Evolutionary conservation across 2,888 invertebrate species (phyloP), one percentile per base, ranked within the genome.

Genomic region (Osmoderma eremita): DNA sequence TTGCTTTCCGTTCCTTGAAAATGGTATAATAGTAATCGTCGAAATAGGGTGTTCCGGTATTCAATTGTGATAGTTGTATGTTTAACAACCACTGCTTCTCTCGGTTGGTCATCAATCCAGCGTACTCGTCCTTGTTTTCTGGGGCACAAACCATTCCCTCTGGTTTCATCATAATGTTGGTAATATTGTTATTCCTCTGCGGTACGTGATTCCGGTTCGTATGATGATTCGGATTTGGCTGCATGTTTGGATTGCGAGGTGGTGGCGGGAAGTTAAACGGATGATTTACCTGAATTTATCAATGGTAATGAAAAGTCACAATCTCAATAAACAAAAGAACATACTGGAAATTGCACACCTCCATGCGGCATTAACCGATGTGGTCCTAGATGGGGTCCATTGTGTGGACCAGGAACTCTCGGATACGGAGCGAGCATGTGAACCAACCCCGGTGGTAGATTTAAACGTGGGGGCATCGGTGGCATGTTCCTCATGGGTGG

Each of bases 71-170:
- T 80, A 97, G 85, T 81, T 98, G 98, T 73, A 99, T 98, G 79
- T 95, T 96, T 71, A 97, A 90, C 10, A 99, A 85, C 96, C 98
- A 98, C 74, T 97, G 96, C 76, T 97, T 97, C 80, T 99, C 98
- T 24, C 94, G 87, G 71, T 88, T 88, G 12, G 93, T 93, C 98
- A 99, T 98, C 10, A 98, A 85, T 0, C 97, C 97, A 0, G 92
- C 91, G 79, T 94, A 97, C 72, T 93, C 93, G 76, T 95, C 94
- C 69, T 83, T 75, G 10, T 30, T 81, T 81, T 10, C 78, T 3
- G 62, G 61, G 13, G 15, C n/a, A 12, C 17, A 30, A 83, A 84
- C 61, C 77, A 38, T 24, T 13, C 20, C 15, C 3, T 63, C 53
- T 15, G 45, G 75, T 76, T 30, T 75, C 73, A 38, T 74, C 74